A percentile compares a stretch with the other conserved stretches of the same genome.
Conservation (phyloP, 2,113 vertebrate species). For the Saimiri boliviensis region DNA sequence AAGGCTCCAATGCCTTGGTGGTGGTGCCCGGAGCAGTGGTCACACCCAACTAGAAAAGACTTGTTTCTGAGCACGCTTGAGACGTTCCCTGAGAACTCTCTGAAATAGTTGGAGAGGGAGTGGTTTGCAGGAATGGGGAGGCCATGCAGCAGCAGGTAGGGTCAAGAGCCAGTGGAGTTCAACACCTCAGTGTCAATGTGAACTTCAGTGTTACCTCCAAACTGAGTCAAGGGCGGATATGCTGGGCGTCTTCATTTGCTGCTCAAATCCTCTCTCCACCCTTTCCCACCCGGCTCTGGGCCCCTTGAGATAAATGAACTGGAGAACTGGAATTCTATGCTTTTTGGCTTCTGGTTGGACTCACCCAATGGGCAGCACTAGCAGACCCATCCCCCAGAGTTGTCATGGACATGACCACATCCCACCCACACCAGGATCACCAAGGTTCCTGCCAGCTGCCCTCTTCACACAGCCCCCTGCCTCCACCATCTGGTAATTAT, state of each 20-base stretch:
- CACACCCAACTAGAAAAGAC: neutral
- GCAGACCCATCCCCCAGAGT: neutral
- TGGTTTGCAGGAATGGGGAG: neutral
- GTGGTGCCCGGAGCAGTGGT: accelerated
- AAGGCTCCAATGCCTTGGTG: accelerated
- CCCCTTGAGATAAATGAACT: neutral
- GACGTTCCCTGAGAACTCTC: neutral
- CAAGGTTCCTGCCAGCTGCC: neutral
- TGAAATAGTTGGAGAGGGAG: neutral
- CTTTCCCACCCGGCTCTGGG: neutral
- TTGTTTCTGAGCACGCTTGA: neutral
- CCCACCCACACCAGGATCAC: neutral
- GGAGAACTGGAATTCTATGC: neutral
- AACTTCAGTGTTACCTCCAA: neutral
- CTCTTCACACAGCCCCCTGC: neutral
- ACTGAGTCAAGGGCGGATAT: neutral
- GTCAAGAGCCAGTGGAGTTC: neutral
- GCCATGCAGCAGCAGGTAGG: neutral
- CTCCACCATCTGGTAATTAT: neutral
- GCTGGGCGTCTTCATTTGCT: neutral
- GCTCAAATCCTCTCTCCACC: neutral
- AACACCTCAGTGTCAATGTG: neutral
- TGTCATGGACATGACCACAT: neutral
- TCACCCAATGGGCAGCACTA: neutral
- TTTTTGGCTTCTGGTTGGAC: neutral